phyloP scores from a whole-genome alignment of 1,140 invertebrate species.

The Drosophila repleta region DNA sequence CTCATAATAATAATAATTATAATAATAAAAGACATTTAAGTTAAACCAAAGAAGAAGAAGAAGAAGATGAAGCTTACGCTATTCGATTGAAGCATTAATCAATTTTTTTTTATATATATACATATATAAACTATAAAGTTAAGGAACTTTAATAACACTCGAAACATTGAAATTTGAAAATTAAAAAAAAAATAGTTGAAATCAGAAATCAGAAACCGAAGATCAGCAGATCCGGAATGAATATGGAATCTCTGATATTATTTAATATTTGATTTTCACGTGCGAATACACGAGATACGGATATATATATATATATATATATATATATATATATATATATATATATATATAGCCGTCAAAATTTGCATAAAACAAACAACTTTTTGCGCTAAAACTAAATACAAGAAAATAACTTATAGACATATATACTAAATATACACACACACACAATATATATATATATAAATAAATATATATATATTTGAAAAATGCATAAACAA shows the following conservation, averaged over 20 bases:
- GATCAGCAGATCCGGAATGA: too few relatives aligned
- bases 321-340: not conserved
- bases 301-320: not conserved
- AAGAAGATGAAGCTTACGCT: slow-evolving; percentile 4
- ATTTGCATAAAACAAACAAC: slow-evolving; percentile 31
- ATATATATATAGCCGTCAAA: slow-evolving; percentile 4
- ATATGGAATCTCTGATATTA: too few relatives aligned
- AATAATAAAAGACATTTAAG: slow-evolving; percentile 18
- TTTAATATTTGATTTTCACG: too few relatives aligned
- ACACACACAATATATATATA: slow-evolving; percentile 40
- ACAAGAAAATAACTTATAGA: slow-evolving; percentile 29
- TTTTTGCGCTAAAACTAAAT: slow-evolving; percentile 52
- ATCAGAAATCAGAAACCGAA: too few relatives aligned
- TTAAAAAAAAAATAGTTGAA: too few relatives aligned
- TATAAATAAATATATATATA: slow-evolving; percentile 52
- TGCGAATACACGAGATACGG: too few relatives aligned
- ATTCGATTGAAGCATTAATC: slow-evolving; percentile 36
- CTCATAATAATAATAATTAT: slow-evolving; percentile 5
- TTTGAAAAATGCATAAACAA: slow-evolving; percentile 49
- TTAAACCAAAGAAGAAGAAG: slow-evolving; percentile 5
- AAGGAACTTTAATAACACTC: slow-evolving; percentile 12
- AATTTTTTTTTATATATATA: slow-evolving; percentile 29
- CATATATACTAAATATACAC: slow-evolving; percentile 32
- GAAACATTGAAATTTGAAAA: too few relatives aligned
- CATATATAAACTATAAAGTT: slow-evolving; percentile 24